Conservation (phyloP, 2,888 invertebrate species). For the Trichopoda pennipes region DNA sequence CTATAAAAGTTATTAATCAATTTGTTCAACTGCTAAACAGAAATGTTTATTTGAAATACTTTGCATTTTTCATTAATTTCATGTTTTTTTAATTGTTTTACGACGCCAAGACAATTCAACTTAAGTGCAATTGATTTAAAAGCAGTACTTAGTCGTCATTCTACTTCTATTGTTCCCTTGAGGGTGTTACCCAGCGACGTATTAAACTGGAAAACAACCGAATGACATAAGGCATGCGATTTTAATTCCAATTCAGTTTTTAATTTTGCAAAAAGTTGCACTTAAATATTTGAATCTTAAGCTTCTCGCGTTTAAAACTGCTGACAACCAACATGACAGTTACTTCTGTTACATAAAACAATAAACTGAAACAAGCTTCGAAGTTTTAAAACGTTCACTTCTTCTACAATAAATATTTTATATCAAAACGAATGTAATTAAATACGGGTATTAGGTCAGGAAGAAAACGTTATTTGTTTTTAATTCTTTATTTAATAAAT, state of each 20-base stretch:
- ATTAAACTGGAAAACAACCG: not conserved
- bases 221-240: slow-evolving; percentile 49
- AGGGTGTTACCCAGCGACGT: slow-evolving; percentile 22
- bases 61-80: slow-evolving; percentile 51
- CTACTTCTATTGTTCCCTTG: slow-evolving; percentile 27
- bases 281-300: slow-evolving; percentile 10
- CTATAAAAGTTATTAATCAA: slow-evolving; percentile 59
- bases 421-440: not conserved
- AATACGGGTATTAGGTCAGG: not conserved
- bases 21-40: slow-evolving; percentile 40
- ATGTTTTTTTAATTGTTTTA: slow-evolving; percentile 46
- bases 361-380: slow-evolving; percentile 28
- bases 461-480: too few relatives aligned
- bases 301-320: slow-evolving; percentile 40
- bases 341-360: slow-evolving; percentile 66
- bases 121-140: slow-evolving; percentile 48
- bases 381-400: slow-evolving; percentile 14
- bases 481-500: too few relatives aligned
- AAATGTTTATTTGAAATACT: slow-evolving; percentile 44
- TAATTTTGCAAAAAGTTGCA: slow-evolving; percentile 18
- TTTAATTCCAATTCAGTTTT: slow-evolving; percentile 43
- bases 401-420: not conserved
- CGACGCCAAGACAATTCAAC: slow-evolving; percentile 36
- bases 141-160: slow-evolving; percentile 38
- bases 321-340: slow-evolving; percentile 65